These are phyloP conservation scores for Horisme vitalbata DNA, from an alignment of 2,888 invertebrate species.

Conservation along the genomic window DNA sequence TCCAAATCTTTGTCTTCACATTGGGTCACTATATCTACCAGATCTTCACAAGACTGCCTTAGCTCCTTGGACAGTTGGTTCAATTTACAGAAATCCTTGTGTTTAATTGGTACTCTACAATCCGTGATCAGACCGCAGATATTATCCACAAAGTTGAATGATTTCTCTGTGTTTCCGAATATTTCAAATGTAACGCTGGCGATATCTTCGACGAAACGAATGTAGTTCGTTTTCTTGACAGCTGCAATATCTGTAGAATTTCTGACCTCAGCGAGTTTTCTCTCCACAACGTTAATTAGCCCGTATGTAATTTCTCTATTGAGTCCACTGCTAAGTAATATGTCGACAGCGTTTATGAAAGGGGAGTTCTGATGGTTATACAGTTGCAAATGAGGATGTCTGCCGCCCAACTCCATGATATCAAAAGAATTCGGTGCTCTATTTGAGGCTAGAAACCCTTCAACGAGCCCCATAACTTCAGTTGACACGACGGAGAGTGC, in stretches of 20 bases:
- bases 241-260: constrained; percentile 65
- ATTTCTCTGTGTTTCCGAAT: constrained; percentile 73
- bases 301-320: constrained; percentile 79
- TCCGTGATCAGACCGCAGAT: constrained; percentile 70
- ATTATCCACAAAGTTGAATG: constrained; percentile 70
- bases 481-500: constrained; percentile 83
- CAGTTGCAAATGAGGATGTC: constrained; percentile 74
- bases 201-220: constrained; percentile 74
- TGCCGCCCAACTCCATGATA: constrained; percentile 68
- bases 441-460: constrained; percentile 81
- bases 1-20: constrained; percentile 49
- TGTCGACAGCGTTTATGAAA: constrained; percentile 76
- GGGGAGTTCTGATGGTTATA: constrained; percentile 77
- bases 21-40: constrained; percentile 59
- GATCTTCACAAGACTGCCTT: constrained; percentile 74
- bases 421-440: constrained; percentile 76
- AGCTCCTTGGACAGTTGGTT: constrained; percentile 74
- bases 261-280: constrained; percentile 75
- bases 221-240: constrained; percentile 74
- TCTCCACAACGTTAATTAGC: constrained; percentile 74
- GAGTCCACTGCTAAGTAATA: constrained; percentile 72
- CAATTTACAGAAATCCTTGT: constrained; percentile 75
- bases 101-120: constrained; percentile 73
- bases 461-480: constrained; percentile 83
- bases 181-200: constrained; percentile 77